Evolutionary conservation across 1,140 invertebrate species (phyloP).

Genomic region (Euglossa dilemma): DNA sequence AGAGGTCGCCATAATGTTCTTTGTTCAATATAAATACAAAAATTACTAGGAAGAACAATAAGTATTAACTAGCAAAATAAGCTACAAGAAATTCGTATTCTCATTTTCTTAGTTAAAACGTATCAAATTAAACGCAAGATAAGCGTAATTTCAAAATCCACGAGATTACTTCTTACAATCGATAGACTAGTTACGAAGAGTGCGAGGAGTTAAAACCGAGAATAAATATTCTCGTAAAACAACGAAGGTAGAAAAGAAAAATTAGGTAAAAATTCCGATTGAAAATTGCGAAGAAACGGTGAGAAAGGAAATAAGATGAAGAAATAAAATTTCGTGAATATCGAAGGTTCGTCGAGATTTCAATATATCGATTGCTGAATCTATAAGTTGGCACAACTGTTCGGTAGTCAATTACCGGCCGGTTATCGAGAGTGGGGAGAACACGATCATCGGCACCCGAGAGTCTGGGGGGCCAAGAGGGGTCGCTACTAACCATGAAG

Average conservation of each 20-base stretch:
- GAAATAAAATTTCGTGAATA: neutral
- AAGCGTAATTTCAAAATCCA: neutral
- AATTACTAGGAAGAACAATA: neutral
- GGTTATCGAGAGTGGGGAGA: slow-evolving; percentile 28
- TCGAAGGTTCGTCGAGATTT: neutral
- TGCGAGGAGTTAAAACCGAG: no score
- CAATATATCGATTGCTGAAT: neutral
- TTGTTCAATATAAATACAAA: neutral
- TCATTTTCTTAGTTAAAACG: neutral
- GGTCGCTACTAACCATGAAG: slow-evolving; percentile 23
- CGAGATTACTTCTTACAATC: neutral
- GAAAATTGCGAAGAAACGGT: neutral
- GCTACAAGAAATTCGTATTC: neutral
- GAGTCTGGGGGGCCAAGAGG: slow-evolving; percentile 9
- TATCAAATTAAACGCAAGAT: neutral
- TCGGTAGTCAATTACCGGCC: slow-evolving; percentile 40
- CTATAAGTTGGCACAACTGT: slow-evolving; percentile 34
- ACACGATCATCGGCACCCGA: neutral
- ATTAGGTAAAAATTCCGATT: neutral
- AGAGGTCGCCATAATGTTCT: neutral
- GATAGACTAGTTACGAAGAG: no score
- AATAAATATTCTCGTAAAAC: neutral
- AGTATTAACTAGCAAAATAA: neutral
- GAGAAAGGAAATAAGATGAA: neutral
- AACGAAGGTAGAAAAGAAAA: neutral